phyloP scores from a whole-genome alignment of 2,888 invertebrate species.

The Chalcis sispes region DNA sequence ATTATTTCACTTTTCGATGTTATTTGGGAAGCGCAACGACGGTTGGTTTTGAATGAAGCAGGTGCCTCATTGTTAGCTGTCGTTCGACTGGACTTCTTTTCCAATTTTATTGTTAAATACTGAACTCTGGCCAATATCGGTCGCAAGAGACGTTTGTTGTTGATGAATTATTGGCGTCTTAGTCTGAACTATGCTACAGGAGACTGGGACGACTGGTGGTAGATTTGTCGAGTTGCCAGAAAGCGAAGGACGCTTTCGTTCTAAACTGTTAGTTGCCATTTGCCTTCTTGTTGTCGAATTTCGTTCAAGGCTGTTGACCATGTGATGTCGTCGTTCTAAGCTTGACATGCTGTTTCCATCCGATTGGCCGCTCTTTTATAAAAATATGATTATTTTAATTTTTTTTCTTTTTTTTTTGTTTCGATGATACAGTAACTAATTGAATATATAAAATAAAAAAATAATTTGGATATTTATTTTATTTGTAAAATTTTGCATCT shows the following conservation, averaged over 20 bases:
- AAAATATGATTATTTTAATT: conserved; percentile 5
- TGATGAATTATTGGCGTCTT: conserved; percentile 71
- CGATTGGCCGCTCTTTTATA: conserved; percentile 67
- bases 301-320: conserved; percentile 74
- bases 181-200: conserved; percentile 72
- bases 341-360: conserved; percentile 68
- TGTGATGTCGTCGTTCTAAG: conserved; percentile 72
- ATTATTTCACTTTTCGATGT: background rate
- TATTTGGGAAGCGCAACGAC: background rate
- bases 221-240: conserved; percentile 69
- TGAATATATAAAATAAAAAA: too few species aligned
- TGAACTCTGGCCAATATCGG: conserved; percentile 67
- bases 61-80: conserved; percentile 72
- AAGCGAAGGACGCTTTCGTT: conserved; percentile 71
- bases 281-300: conserved; percentile 72
- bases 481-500: background rate
- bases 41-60: background rate
- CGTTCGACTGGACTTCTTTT: conserved; percentile 68
- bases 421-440: too few species aligned
- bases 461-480: too few species aligned
- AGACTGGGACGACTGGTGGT: conserved; percentile 73
- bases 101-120: conserved; percentile 64
- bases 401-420: too few species aligned
- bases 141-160: conserved; percentile 65
- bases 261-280: conserved; percentile 73